Evolutionary conservation across 2,888 invertebrate species (phyloP).

Genomic region (Sesia apiformis): DNA sequence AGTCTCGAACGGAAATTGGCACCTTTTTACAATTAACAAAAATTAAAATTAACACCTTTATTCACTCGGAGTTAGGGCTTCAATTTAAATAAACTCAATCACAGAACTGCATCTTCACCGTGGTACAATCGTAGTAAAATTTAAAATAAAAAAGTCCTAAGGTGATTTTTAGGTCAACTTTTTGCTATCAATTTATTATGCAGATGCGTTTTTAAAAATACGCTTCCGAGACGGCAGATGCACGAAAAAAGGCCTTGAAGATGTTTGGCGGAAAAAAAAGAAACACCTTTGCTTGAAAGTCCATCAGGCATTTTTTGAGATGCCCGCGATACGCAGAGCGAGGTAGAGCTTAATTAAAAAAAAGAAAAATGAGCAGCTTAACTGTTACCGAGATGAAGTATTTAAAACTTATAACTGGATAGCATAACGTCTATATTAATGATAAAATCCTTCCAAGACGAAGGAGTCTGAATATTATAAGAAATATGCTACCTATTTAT

Average conservation of each 20-base stretch:
- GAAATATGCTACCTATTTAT: too few species aligned
- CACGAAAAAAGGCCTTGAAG: slow-evolving; percentile 54
- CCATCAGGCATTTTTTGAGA: slow-evolving; percentile 33
- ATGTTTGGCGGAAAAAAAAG: slow-evolving; percentile 46
- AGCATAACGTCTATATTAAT: neutral
- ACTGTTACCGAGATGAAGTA: neutral
- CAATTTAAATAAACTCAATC: neutral
- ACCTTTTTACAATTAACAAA: slow-evolving; percentile 46
- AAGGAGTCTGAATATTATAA: too few species aligned
- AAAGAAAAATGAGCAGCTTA: neutral
- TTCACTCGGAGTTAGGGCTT: neutral
- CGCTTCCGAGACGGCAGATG: slow-evolving; percentile 63
- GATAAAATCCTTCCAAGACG: neutral
- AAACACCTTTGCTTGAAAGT: slow-evolving; percentile 49
- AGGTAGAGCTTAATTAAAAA: neutral
- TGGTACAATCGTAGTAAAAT: neutral
- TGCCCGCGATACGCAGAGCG: neutral
- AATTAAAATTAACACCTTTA: slow-evolving; percentile 1
- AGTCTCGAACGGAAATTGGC: slow-evolving; percentile 67
- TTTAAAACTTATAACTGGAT: neutral
- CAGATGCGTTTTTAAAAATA: slow-evolving; percentile 61
- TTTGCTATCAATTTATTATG: slow-evolving; percentile 69
- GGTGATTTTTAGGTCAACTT: slow-evolving; percentile 62
- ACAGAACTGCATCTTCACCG: neutral
- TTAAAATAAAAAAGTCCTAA: slow-evolving; percentile 16